A percentile compares a stretch with the other conserved stretches of the same genome.
phyloP scores from a whole-genome alignment of 2,888 invertebrate genomes.

The Digitonthophagus gazella region DNA sequence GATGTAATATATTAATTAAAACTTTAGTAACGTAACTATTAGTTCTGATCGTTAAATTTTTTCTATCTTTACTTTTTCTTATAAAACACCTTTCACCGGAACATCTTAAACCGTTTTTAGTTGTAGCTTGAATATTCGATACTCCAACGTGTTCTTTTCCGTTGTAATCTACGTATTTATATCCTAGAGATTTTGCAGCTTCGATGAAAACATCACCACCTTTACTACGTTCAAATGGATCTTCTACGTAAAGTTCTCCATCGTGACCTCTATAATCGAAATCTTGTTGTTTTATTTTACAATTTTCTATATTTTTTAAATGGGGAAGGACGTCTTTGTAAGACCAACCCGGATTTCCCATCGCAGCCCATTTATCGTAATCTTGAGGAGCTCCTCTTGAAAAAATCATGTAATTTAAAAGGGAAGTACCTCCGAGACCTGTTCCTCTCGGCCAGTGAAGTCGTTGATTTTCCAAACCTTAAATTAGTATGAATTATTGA shows the following conservation, averaged over 20 bases:
- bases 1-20: conserved; percentile 50
- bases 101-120: conserved; percentile 45
- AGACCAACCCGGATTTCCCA: conserved; percentile 73
- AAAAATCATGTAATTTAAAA: conserved; percentile 55
- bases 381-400: conserved; percentile 62
- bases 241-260: conserved; percentile 48
- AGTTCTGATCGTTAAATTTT: conserved; percentile 51
- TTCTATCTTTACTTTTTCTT: conserved; percentile 42
- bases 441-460: conserved; percentile 55
- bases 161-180: conserved; percentile 45
- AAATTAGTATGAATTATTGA: no score
- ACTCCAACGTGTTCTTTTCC: conserved; percentile 48
- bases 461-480: conserved; percentile 26
- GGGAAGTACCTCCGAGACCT: conserved; percentile 55
- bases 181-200: conserved; percentile 58
- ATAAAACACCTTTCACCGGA: conserved; percentile 50
- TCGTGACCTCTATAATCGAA: conserved; percentile 47
- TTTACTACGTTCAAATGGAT: conserved; percentile 48
- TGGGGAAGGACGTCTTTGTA: conserved; percentile 52
- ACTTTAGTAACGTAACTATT: conserved; percentile 48
- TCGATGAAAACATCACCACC: conserved; percentile 57
- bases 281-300: conserved; percentile 42
- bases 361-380: conserved; percentile 65
- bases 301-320: conserved; percentile 41
- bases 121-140: conserved; percentile 49